phyloP scores from a whole-genome alignment of 2,888 invertebrate genomes.

The Eristalis intricaria region DNA sequence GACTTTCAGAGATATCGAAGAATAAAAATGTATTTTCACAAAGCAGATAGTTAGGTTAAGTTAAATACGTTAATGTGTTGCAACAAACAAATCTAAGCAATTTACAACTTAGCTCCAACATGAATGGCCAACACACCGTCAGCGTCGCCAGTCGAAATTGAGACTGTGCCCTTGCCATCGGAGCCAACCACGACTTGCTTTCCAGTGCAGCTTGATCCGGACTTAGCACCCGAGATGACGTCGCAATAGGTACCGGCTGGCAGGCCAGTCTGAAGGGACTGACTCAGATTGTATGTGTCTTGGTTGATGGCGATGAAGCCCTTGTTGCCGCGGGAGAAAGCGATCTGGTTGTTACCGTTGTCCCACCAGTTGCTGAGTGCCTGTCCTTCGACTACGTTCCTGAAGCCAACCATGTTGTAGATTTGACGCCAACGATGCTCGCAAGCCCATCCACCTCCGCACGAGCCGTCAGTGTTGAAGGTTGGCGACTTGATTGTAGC shows the following conservation, averaged over 20 bases:
- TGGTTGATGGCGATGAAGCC: slow-evolving; percentile 91
- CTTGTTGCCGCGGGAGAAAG: slow-evolving; percentile 89
- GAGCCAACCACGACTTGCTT: slow-evolving; percentile 76
- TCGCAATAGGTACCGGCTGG: slow-evolving; percentile 93
- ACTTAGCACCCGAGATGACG: slow-evolving; percentile 87
- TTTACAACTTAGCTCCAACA: slow-evolving; percentile 79
- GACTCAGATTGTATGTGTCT: slow-evolving; percentile 84
- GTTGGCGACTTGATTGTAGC: slow-evolving; percentile 85
- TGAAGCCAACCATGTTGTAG: slow-evolving; percentile 89
- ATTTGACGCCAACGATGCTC: slow-evolving; percentile 94
- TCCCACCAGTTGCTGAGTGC: slow-evolving; percentile 89
- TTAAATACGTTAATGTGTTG: background rate
- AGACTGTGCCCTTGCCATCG: slow-evolving; percentile 76
- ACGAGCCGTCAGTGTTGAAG: slow-evolving; percentile 85
- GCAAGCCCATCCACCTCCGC: slow-evolving; percentile 88
- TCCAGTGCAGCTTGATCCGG: slow-evolving; percentile 77
- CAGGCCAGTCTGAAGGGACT: slow-evolving; percentile 85
- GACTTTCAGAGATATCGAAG: too few relatives aligned
- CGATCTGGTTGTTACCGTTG: slow-evolving; percentile 90
- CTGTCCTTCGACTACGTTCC: slow-evolving; percentile 85
- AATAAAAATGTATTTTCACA: too few relatives aligned
- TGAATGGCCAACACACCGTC: slow-evolving; percentile 90
- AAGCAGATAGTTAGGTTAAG: background rate
- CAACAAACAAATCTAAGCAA: background rate
- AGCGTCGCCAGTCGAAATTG: slow-evolving; percentile 73